Base-by-base conservation (phyloP, 2,797 vertebrate species). In the Thripadectes ignobilis region DNA sequence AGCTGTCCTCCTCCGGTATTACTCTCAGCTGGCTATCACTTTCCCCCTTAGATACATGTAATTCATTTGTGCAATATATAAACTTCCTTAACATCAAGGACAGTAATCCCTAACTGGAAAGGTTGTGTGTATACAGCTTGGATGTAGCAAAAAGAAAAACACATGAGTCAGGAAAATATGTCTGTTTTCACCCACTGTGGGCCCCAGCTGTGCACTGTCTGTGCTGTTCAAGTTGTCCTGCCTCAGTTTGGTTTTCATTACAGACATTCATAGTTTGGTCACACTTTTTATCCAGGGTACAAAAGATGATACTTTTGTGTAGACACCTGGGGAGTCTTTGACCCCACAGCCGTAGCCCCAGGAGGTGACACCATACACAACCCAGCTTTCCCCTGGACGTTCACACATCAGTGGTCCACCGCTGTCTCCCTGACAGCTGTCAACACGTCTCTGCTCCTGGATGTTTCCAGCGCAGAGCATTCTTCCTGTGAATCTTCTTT, bases 381-480 rank as follows among this genome's bases (percentile, higher is more conserved):
- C 99, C 99, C 99, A 99, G 57, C 98, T 97, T 57, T 98, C 98
- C 46, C 98, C 98, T 1, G 98, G 96, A 18, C 98, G 97, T 95
- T 99, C 98, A 12, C 99, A 99, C 98, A 99, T 98, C 87, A 99
- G 95, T 1, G 99, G 99, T 21, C 99, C 99, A 6, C 99, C 99
- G 0, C 99, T 99, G 97, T 99, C 99, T 14, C 99, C 99, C 16
- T 99, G 99, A 92, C 99, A 99, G 97, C 99, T 99, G 96, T 99
- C 99, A 85, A 99, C 99, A 0, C 98, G 98, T 36, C 92, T 98
- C 62, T 98, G 98, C 3, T 98, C 95, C 16, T 97, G 97, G 49
- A 98, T 4, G 24, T 98, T 99, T 61, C 99, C 99, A 7, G 99
- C 99, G 29, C 99, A 99, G 22, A 99, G 98, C 99, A 99, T 99